Base-by-base conservation (phyloP, 2,888 invertebrate species). In the Hydropsyche betteni region DNA sequence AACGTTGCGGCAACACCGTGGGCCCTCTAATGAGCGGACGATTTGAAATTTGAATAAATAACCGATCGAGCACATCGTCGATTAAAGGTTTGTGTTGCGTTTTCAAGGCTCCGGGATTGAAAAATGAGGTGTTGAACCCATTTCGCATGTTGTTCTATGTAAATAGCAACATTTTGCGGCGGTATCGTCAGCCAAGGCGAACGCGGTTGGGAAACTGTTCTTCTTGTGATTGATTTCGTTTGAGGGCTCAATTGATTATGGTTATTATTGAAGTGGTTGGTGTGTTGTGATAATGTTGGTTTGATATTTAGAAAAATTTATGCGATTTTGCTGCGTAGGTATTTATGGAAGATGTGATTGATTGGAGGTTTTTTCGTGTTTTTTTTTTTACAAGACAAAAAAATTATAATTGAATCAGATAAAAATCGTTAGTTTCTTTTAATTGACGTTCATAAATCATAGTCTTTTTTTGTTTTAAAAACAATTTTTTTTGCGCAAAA, bases 101-200 rank as follows among this genome's bases (percentile, higher is more conserved):
- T 78, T 61, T 73, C 78, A 76, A 76, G 78, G 78, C 74, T 44
- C 34, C 36, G 53, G 74, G 72, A 58, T 16, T 52, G 52, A 69
- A 69, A 58, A 58, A 14, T 24, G 36, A 72, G 7, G 5, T 53
- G 7, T 33, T 33, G 34, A 64, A 64, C 16, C 16, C 34, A 12
- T 8, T 44, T 61, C 33, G 61, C 10, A 12, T n/a, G 53, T 55
- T 58, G 58, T 73, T 74, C 76, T 74, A 74, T 74, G 76, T 51
- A 76, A 78, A 76, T 78, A 44, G 51, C 16, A 75, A 55, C 16
- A 75, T 78, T 76, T 76, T 72, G 64, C 69, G 51, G 73, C 68
- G 51, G 44, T 68, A 61, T 68, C 53, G 68, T 76, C 74, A 50
- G 77, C 58, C 77, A 78, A 78, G 78, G 78, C 71, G 69, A 77